These are phyloP conservation scores for Cheirogaleus major DNA, from an alignment of 2,797 vertebrate species.

Conservation along the genomic window DNA sequence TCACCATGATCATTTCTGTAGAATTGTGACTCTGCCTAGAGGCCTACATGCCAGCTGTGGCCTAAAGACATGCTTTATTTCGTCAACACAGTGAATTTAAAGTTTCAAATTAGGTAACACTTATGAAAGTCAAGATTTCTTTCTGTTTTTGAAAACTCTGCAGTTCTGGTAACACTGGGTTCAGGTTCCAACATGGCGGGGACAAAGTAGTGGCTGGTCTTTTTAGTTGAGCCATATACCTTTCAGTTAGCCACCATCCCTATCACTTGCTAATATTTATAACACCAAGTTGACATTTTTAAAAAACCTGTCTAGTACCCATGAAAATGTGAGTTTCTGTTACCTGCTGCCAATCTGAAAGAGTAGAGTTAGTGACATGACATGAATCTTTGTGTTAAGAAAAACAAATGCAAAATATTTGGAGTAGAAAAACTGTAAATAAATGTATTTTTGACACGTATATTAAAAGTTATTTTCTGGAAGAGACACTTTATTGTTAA, in stretches of 20 bases:
- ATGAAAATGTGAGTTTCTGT: neutral
- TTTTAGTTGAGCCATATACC: neutral
- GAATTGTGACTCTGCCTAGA: neutral
- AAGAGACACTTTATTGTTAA: neutral
- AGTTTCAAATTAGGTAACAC: neutral
- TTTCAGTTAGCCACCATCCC: neutral
- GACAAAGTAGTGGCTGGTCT: neutral
- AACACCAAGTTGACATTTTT: neutral
- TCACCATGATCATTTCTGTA: neutral
- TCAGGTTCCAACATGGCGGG: neutral
- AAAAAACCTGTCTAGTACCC: neutral
- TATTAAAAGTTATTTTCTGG: slow-evolving; percentile 19
- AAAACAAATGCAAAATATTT: slow-evolving; percentile 45
- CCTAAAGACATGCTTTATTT: neutral
- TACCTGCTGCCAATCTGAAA: neutral
- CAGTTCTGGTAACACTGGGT: neutral
- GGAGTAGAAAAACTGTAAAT: neutral
- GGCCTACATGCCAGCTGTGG: neutral
- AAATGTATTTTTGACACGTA: neutral
- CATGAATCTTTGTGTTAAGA: slow-evolving; percentile 24
- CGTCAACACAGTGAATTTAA: neutral
- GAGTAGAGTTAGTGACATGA: neutral
- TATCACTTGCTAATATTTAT: neutral
- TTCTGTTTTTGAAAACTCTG: neutral
- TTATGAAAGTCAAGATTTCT: neutral